Conservation (phyloP, 2,888 invertebrate genomes). For the Cerastis rubricosa region DNA sequence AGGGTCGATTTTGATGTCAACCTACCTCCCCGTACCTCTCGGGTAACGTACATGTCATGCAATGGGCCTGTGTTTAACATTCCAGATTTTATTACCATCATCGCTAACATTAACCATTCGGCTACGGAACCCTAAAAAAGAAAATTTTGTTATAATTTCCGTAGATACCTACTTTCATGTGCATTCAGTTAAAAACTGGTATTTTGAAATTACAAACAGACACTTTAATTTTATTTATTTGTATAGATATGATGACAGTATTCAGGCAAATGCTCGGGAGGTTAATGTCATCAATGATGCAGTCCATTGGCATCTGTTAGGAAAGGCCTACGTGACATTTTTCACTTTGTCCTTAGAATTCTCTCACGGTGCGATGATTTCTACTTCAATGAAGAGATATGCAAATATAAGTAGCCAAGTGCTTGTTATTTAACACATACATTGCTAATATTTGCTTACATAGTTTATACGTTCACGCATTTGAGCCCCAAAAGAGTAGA, state of each 20-base stretch:
- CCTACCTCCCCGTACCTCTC: too few relatives aligned
- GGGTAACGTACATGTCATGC: too few relatives aligned
- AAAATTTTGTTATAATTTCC: too few relatives aligned
- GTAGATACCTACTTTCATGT: too few relatives aligned
- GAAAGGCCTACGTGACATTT: neutral
- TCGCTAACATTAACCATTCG: too few relatives aligned
- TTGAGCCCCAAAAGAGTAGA: neutral
- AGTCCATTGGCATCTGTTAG: neutral
- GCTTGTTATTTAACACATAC: slow-evolving; percentile 12
- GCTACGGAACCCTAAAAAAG: too few relatives aligned
- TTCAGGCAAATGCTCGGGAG: neutral
- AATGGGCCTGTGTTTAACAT: too few relatives aligned
- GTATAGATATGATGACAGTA: neutral
- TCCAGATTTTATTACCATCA: too few relatives aligned
- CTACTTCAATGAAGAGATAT: slow-evolving; percentile 15
- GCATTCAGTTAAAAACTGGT: too few relatives aligned
- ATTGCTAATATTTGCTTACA: slow-evolving; percentile 16
- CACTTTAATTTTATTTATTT: too few relatives aligned
- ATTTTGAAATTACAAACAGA: too few relatives aligned
- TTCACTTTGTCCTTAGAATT: neutral
- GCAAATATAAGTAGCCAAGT: slow-evolving; percentile 18
- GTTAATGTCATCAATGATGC: neutral
- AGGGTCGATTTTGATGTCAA: too few relatives aligned
- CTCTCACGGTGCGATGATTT: slow-evolving; percentile 17
- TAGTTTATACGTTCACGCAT: slow-evolving; percentile 10